Percentiles rank a stretch among this genome's conserved stretches.
phyloP scores from a whole-genome alignment of 2,797 vertebrate species.

The Eospalax fontanierii region DNA sequence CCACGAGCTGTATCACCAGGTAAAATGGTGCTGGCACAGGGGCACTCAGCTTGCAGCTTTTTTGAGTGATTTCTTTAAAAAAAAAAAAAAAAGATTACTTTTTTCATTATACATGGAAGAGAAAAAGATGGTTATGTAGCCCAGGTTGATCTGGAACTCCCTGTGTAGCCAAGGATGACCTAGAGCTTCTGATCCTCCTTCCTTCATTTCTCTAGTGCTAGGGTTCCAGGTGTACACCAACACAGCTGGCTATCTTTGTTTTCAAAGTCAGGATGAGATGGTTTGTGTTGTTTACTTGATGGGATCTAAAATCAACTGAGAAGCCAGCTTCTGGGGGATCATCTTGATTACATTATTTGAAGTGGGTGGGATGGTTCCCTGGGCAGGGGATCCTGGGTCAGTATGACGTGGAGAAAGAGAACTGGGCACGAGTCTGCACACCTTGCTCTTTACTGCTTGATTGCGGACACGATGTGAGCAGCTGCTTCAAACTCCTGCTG shows the following conservation, averaged over 20 bases:
- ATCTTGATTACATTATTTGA: too few species aligned
- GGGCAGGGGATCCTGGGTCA: not conserved
- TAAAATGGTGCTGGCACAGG: not conserved
- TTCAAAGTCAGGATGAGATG: not conserved
- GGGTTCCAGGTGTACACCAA: too few species aligned
- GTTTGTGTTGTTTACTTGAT: not conserved
- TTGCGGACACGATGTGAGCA: too few species aligned
- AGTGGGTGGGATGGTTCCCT: not conserved
- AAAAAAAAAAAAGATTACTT: not conserved
- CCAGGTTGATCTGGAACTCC: too few species aligned
- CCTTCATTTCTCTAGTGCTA: too few species aligned
- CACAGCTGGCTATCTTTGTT: not conserved
- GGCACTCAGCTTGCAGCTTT: not conserved
- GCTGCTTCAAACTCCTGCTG: too few species aligned
- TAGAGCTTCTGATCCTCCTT: too few species aligned
- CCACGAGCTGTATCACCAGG: not conserved
- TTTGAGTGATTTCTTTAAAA: slow-evolving; percentile 57
- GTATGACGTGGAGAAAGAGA: too few species aligned
- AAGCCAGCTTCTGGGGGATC: not conserved
- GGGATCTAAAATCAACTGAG: not conserved
- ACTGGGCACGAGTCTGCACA: not conserved
- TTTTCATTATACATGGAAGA: not conserved
- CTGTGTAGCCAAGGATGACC: too few species aligned
- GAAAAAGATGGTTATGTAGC: not conserved
- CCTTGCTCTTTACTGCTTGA: too few species aligned